phyloP scores from a whole-genome alignment of 2,113 vertebrate genomes.

The Eolophus roseicapilla region DNA sequence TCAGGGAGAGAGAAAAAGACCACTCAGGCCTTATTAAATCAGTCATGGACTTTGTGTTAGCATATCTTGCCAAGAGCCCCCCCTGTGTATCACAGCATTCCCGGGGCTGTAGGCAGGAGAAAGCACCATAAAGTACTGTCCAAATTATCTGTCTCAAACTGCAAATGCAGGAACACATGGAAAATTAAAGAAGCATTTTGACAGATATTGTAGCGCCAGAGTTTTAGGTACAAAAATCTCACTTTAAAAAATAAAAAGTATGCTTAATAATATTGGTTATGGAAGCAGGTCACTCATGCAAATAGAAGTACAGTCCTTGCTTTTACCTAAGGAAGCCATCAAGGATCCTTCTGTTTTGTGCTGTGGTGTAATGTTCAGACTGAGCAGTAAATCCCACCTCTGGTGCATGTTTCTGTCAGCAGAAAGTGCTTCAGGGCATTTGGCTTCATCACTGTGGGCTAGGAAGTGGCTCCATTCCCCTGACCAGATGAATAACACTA shows the following conservation, averaged over 20 bases:
- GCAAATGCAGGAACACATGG: not conserved
- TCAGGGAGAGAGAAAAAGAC: not conserved
- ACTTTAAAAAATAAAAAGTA: not conserved
- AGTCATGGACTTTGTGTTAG: not conserved
- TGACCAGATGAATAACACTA: not conserved
- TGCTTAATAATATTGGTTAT: not conserved
- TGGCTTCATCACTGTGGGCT: not conserved
- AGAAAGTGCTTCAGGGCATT: not conserved
- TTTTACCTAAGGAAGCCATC: not conserved
- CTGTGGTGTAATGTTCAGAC: not conserved
- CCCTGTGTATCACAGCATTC: not conserved
- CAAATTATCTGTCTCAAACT: not conserved
- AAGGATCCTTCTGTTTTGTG: not conserved
- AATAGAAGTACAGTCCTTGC: not conserved
- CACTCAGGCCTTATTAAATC: not conserved
- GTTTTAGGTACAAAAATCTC: not conserved
- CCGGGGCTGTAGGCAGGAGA: not conserved
- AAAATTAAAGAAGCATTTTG: not conserved
- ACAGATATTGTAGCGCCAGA: not conserved
- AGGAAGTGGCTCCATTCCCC: not conserved
- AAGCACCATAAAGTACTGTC: not conserved
- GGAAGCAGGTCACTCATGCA: not conserved
- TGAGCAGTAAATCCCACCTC: not conserved
- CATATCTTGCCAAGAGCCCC: not conserved
- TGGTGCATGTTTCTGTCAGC: not conserved